Percentiles rank a stretch among this genome's conserved stretches.
These are phyloP conservation scores for Linnaemya vulpina DNA, from an alignment of 2,888 invertebrate species.

Conservation along the genomic window DNA sequence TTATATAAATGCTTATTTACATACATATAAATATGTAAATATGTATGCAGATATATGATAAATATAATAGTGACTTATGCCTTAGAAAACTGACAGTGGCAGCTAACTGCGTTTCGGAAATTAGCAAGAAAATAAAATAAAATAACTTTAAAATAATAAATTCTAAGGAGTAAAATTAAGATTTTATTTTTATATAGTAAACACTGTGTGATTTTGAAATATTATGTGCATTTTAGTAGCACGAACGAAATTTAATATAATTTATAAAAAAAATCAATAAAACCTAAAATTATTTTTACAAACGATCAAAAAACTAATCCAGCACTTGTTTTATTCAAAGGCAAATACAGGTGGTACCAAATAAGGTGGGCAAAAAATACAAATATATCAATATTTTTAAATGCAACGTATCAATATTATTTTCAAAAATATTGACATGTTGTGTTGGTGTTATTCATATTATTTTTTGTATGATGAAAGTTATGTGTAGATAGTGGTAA, in stretches of 20 bases:
- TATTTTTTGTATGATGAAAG: too few relatives aligned
- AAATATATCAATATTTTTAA: too few relatives aligned
- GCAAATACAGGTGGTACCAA: neutral
- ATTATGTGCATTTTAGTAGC: neutral
- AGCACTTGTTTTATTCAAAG: neutral
- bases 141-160: neutral
- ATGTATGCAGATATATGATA: neutral
- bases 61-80: neutral
- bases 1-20: too few relatives aligned
- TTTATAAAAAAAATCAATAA: neutral
- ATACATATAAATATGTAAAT: too few relatives aligned
- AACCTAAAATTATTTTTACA: neutral
- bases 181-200: neutral
- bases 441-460: too few relatives aligned
- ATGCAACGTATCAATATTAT: too few relatives aligned
- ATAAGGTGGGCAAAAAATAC: too few relatives aligned
- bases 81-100: neutral
- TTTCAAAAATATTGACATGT: too few relatives aligned
- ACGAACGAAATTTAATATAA: neutral
- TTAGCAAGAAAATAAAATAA: neutral
- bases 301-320: neutral
- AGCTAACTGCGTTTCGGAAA: neutral
- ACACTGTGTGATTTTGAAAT: neutral
- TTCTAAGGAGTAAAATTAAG: neutral
- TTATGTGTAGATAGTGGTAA: too few relatives aligned